Base-by-base conservation (phyloP, 1,140 invertebrate genomes). In the Aphelinus atriplicis region DNA sequence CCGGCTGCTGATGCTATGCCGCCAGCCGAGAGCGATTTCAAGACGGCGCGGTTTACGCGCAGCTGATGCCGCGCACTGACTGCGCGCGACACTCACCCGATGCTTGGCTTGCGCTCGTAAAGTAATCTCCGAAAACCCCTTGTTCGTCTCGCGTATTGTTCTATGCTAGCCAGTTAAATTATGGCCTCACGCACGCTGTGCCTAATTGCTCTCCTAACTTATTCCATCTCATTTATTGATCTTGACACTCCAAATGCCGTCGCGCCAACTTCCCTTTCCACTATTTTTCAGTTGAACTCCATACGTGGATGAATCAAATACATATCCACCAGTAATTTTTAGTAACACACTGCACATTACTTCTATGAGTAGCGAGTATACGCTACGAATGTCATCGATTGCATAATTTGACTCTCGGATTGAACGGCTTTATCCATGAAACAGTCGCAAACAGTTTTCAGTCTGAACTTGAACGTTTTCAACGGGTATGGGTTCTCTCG, bases 61-160 rank as follows among this genome's bases (percentile, higher is more conserved):
- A 84, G 84, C 84, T 84, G 84, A 84, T 84, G 75, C 82, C 80
- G 70, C 46, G 7, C 6, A 50, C 5, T 45, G 7, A n/a, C 48
- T 48, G 48, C 57, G 26, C 26, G 73, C 68, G 51, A 64, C 66
- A 64, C 55, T 60, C 58, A 60, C 58, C 4, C 71, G 63, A 53
- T 53, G n/a, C 64, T 45, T 57, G 9, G 10, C 70, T 72, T 53
- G 9, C 42, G 57, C 48, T 68, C 67, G 58, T 75, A 75, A 75
- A 75, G 67, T 70, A 70, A 75, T 75, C 66, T 68, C 10, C 58
- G 55, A 55, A 46, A 62, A 74, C 57, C 58, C 58, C 72, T 55
- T 73, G 71, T 60, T 51, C 55, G 7, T 58, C 45, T 51, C 58
- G 26, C 3, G 9, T 26, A 26, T 26, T 26, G 26, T 26, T n/a